Evolutionary conservation across 2,888 invertebrate genomes (phyloP), one percentile per base, ranked within the genome.

Genomic region (Lithodes maja): DNA sequence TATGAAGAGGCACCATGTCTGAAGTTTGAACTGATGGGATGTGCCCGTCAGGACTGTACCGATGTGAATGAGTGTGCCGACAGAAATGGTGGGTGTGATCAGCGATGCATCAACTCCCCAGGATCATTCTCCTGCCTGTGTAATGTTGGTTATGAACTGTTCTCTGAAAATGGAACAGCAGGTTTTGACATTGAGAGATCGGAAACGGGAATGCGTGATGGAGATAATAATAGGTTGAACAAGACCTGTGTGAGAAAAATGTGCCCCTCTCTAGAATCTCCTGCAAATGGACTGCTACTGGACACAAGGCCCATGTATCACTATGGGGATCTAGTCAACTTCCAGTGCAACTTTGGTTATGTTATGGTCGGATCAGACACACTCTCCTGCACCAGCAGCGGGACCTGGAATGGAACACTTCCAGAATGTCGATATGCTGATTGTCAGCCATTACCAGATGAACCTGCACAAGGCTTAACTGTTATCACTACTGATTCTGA

Each of bases 291-390:
- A 87, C 95, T 96, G 92, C 94, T 98, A 54, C 93, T 98, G 7
- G 96, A 97, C 0, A 97, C 97, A 0, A 97, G 97, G 93, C 94
- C 94, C 92, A 89, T 96, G 93, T 98, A 97, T 93, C 97, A 98
- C 93, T 98, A 97, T 93, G 97, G 98, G 0, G 98, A 98, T 93
- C 95, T 97, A 75, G 96, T 98, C 0, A 96, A 96, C 92, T 99
- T 99, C 95, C 97, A 98, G 93, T 99, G 99, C 93, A 96, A 98
- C 93, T 98, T 99, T 94, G 99, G 99, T 33, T 98, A 97, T 93
- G 97, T 98, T 0, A 96, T 99, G 96, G 96, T 96, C 90, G 99
- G 99, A 83, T 96, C 97, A 83, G 96, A 97, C 0, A 96, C 97
- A 3, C 94, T 99, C 33, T 95, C 97, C 86, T 99, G 99, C 94